Evolutionary conservation across 2,888 invertebrate genomes (phyloP), one percentile per base, ranked within the genome.

Genomic region (Yponomeuta malinellus): DNA sequence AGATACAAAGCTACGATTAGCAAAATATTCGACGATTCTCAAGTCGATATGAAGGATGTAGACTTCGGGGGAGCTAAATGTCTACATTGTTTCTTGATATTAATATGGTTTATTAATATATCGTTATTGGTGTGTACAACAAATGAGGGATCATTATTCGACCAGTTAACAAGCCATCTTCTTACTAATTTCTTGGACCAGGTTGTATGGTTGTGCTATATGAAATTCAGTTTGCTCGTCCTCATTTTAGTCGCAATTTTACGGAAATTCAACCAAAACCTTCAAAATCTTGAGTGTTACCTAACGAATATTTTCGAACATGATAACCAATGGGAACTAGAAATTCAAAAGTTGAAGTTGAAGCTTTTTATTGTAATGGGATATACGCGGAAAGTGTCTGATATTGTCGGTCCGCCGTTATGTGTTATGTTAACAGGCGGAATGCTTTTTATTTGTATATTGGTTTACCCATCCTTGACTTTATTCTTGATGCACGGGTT

Each of bases 41-140:
- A n/a, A n/a, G 37, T 68, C 15, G 43, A 68, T 68, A n/a, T 68
- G 23, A 68, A 68, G n/a, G 43, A 68, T 0, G n/a, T 68, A 12
- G 48, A 68, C n/a, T 68, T 48, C 9, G 29, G n/a, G 6, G 43
- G 23, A n/a, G 68, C 33, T 10, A 68, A 68, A 68, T 15, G n/a
- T 43, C 2, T 68, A 8, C 2, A 37, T 9, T 43, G 2, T 23
- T 43, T 43, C 10, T n/a, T 23, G 1, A 3, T 65, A 29, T 12
- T 23, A 5, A 33, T 33, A 2, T 65, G 29, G 33, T 6, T 65
- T 33, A 6, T 23, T 2, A 31, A 29, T 31, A 0, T 29, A 29
- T 31, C 31, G 1, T 2, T 59, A 59, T 2, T 12, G 52, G 2
- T 15, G 12, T 15, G 15, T 15, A 1, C 15, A 59, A 9, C 10